Evolutionary conservation across 1,140 invertebrate genomes (phyloP).

Genomic region (Rhynchophorus ferrugineus): DNA sequence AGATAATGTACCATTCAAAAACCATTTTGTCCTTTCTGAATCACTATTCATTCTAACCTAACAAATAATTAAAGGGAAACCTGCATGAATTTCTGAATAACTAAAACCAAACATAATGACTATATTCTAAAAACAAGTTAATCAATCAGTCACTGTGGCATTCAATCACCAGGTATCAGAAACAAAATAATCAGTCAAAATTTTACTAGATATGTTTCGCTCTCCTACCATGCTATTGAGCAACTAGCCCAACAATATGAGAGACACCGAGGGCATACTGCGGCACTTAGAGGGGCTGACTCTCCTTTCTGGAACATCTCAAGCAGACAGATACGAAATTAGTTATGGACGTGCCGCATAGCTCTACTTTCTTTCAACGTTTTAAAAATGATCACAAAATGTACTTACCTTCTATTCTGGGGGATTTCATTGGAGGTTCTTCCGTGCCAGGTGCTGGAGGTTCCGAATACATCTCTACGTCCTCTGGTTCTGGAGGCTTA

Average conservation of each 20-base stretch:
- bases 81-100: too few species aligned
- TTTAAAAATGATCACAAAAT: slow-evolving; percentile 19
- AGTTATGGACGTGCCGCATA: slow-evolving; percentile 36
- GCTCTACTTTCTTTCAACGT: slow-evolving; percentile 30
- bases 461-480: slow-evolving; percentile 20
- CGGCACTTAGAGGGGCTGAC: slow-evolving; percentile 24
- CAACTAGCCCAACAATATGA: slow-evolving; percentile 25
- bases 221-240: slow-evolving; percentile 40
- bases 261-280: slow-evolving; percentile 27
- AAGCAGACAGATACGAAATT: slow-evolving; percentile 33
- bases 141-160: too few species aligned
- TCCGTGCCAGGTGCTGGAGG: slow-evolving; percentile 38
- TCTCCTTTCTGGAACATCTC: slow-evolving; percentile 41
- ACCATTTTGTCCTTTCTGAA: too few species aligned
- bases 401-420: slow-evolving; percentile 32
- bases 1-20: too few species aligned
- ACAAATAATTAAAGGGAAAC: too few species aligned
- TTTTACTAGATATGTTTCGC: slow-evolving; percentile 19
- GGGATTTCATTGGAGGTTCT: slow-evolving; percentile 30
- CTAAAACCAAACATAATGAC: too few species aligned
- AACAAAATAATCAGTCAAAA: slow-evolving; percentile 3
- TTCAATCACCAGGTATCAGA: background rate
- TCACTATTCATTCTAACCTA: too few species aligned
- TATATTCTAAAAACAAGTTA: too few species aligned
- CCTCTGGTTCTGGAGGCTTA: background rate